These are phyloP conservation scores for Engystomops pustulosus DNA, from an alignment of 2,113 vertebrate species.

Conservation along the genomic window DNA sequence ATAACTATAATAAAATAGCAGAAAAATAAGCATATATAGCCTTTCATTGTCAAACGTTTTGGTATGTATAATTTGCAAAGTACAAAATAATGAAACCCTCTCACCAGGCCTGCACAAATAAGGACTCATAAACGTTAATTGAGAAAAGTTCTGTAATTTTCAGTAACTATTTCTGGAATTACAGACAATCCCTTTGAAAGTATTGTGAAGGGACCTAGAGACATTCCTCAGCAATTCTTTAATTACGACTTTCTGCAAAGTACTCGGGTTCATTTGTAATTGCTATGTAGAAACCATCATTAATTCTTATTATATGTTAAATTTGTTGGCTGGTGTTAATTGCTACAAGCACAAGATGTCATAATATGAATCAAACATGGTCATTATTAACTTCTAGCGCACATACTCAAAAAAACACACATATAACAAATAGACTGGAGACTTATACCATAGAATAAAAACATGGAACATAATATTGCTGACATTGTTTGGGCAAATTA, in stretches of 20 bases:
- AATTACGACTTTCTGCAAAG: conserved; percentile 38
- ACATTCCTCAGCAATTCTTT: conserved; percentile 44
- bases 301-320: conserved; percentile 44
- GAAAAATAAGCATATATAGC: too few relatives aligned
- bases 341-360: conserved; percentile 40
- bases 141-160: conserved; percentile 25
- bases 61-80: neutral
- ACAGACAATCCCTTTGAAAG: neutral
- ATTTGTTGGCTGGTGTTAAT: conserved; percentile 41
- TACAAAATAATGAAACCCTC: conserved; percentile 17
- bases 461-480: neutral
- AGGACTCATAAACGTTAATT: neutral
- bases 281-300: conserved; percentile 41
- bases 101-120: neutral
- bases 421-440: neutral
- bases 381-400: neutral
- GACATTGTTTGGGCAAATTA: neutral
- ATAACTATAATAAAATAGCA: too few relatives aligned
- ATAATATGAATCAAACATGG: conserved; percentile 29
- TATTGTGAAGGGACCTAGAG: conserved; percentile 8
- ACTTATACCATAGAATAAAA: neutral
- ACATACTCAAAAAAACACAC: too few relatives aligned
- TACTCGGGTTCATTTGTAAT: conserved; percentile 26
- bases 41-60: conserved; percentile 1
- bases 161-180: conserved; percentile 10